A percentile compares a stretch with the other conserved stretches of the same genome.
phyloP scores from a whole-genome alignment of 2,113 vertebrate species.

The Indicator maculatus region DNA sequence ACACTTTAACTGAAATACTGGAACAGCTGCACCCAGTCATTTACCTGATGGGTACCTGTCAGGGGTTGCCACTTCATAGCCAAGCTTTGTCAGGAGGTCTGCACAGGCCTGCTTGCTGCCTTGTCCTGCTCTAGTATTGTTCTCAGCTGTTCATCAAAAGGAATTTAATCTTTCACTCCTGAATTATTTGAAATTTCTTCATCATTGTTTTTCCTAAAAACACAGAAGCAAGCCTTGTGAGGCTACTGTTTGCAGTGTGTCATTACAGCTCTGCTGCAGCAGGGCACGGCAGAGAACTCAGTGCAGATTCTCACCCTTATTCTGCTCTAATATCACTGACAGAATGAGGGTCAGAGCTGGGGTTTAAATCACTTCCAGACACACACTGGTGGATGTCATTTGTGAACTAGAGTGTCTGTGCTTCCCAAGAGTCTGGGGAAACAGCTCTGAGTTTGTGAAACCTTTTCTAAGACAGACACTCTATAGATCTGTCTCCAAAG shows the following conservation, averaged over 20 bases:
- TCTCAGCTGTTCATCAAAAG: not conserved
- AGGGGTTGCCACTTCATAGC: not conserved
- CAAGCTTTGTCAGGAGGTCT: not conserved
- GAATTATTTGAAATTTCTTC: not conserved
- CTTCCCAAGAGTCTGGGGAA: not conserved
- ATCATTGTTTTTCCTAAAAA: not conserved
- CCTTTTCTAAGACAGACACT: not conserved
- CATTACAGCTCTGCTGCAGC: not conserved
- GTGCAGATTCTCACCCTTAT: not conserved
- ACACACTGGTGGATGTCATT: fast-evolving
- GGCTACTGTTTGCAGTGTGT: not conserved
- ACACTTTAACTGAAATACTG: not conserved
- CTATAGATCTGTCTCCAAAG: not conserved
- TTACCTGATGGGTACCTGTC: not conserved
- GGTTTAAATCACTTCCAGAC: not conserved
- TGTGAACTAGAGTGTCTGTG: not conserved
- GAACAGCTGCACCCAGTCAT: not conserved
- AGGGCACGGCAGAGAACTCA: not conserved
- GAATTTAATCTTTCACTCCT: not conserved
- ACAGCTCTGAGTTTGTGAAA: not conserved
- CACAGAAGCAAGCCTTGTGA: not conserved
- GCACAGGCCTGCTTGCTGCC: not conserved
- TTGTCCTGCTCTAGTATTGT: not conserved
- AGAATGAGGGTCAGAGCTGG: not conserved
- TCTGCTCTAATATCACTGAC: not conserved